Percentiles rank a stretch among this genome's conserved stretches.
Evolutionary conservation across 1,140 invertebrate genomes (phyloP).

Genomic region (Magallana angulata): DNA sequence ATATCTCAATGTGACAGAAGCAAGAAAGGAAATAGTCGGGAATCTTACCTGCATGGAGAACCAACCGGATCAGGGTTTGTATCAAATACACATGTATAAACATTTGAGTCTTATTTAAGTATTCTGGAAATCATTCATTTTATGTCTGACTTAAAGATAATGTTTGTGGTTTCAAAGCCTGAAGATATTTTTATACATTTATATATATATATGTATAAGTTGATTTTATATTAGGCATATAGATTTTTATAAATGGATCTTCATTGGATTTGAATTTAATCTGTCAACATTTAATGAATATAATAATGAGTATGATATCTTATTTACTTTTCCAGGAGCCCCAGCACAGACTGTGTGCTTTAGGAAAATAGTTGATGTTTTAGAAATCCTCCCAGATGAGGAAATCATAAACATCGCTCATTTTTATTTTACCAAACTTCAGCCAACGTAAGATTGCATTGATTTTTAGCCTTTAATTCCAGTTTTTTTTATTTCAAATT

Average conservation of each 20-base stretch:
- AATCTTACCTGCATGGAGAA: slow-evolving; percentile 57
- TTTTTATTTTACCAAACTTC: slow-evolving; percentile 47
- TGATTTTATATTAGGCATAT: no score
- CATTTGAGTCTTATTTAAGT: no score
- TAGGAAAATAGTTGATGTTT: slow-evolving; percentile 49
- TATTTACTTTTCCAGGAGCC: slow-evolving; percentile 15
- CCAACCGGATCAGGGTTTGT: slow-evolving; percentile 49
- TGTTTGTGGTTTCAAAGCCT: no score
- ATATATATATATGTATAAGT: no score
- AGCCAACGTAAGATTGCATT: slow-evolving; percentile 42
- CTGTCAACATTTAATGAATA: background rate
- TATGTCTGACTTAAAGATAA: no score
- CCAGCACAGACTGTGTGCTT: slow-evolving; percentile 44
- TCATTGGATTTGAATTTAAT: no score
- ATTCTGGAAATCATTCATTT: no score
- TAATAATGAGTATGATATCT: background rate
- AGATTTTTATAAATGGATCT: no score
- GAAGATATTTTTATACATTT: no score
- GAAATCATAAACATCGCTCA: slow-evolving; percentile 49
- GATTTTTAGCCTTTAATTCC: no score
- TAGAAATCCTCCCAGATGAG: slow-evolving; percentile 48
- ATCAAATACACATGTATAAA: background rate
- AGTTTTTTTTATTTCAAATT: no score
- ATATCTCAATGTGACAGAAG: slow-evolving; percentile 30
- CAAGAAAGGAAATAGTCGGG: slow-evolving; percentile 41